These are phyloP conservation scores for Eulemur macaco DNA, from an alignment of 2,113 vertebrate genomes.

Conservation along the genomic window DNA sequence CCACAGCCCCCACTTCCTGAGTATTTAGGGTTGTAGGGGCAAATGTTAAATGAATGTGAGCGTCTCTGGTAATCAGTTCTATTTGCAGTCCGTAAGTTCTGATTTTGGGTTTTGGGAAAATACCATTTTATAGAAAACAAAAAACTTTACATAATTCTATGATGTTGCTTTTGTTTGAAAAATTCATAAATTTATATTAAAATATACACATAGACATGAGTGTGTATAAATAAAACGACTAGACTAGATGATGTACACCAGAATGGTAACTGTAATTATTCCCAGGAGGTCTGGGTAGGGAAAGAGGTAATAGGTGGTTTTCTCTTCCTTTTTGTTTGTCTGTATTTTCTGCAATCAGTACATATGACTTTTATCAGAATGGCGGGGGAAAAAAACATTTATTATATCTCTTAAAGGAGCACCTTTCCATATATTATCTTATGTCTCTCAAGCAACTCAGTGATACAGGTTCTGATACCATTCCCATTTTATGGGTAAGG, in stretches of 20 bases:
- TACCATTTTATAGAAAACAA: neutral
- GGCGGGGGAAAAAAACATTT: neutral
- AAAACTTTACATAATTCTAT: neutral
- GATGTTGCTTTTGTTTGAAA: conserved; percentile 19
- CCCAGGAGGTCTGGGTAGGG: neutral
- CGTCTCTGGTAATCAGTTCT: neutral
- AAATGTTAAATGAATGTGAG: neutral
- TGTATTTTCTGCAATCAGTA: neutral
- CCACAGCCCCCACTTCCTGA: neutral
- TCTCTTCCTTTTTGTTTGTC: conserved; percentile 27
- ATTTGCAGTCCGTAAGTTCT: neutral
- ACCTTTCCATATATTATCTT: neutral
- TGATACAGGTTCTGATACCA: neutral
- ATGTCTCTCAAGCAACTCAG: neutral
- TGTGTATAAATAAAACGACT: neutral
- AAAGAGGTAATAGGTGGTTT: neutral
- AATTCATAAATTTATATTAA: neutral
- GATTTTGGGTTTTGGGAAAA: neutral
- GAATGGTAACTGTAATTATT: neutral
- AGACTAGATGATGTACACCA: neutral
- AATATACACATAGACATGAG: neutral
- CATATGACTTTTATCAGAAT: neutral
- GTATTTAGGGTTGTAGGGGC: neutral
- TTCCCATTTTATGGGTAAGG: neutral
- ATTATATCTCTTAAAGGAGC: neutral